phyloP scores from a whole-genome alignment of 2,113 vertebrate species.

The Odocoileus virginianus region DNA sequence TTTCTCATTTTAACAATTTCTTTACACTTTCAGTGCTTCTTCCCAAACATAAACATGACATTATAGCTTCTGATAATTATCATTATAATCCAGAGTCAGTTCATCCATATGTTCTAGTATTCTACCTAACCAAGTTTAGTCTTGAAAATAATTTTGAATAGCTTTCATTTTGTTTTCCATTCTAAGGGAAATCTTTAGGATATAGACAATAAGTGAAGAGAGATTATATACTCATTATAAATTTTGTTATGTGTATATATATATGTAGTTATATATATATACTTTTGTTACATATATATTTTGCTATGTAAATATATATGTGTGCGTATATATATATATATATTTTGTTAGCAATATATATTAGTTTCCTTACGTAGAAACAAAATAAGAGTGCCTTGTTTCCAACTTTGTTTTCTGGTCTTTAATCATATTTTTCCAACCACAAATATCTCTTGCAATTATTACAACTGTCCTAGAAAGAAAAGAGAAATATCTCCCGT shows the following conservation, averaged over 20 bases:
- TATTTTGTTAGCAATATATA: background rate
- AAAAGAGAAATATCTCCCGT: background rate
- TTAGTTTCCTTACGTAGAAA: background rate
- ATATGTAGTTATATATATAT: background rate
- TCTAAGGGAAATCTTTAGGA: background rate
- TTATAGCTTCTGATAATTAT: background rate
- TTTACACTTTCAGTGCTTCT: background rate
- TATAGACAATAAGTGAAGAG: background rate
- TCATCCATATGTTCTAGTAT: background rate
- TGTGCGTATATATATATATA: rapidly evolving
- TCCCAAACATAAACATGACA: background rate
- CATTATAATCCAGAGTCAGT: background rate
- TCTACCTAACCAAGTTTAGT: background rate
- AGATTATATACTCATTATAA: background rate
- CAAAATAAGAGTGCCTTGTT: background rate
- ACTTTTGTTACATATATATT: background rate
- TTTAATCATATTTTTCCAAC: background rate
- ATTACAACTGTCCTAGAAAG: background rate
- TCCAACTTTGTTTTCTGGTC: background rate
- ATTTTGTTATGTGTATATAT: background rate
- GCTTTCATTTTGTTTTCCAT: background rate
- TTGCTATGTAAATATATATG: background rate
- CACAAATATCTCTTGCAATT: background rate
- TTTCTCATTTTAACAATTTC: background rate
- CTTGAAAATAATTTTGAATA: background rate